Conservation (phyloP, 2,888 invertebrate genomes). For the Colostygia pectinataria region DNA sequence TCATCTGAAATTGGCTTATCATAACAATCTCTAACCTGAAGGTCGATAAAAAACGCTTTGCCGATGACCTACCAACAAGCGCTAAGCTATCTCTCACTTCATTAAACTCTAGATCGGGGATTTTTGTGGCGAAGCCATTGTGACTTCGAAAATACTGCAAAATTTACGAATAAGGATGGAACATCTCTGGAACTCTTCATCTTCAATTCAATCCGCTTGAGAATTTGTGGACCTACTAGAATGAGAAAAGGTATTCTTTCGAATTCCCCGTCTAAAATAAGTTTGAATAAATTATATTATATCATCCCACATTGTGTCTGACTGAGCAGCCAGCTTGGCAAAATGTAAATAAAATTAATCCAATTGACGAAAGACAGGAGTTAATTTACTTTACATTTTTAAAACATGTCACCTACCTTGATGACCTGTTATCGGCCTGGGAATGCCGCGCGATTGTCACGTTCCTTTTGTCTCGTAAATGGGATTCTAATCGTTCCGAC, state of each 20-base stretch:
- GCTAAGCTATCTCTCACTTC: conserved; percentile 30
- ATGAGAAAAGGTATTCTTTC: too few relatives aligned
- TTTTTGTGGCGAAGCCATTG: neutral
- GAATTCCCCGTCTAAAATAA: too few relatives aligned
- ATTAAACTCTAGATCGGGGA: conserved; percentile 24
- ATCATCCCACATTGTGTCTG: too few relatives aligned
- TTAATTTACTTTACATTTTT: neutral
- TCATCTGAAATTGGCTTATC: conserved; percentile 1
- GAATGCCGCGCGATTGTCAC: conserved; percentile 31
- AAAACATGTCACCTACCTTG: conserved; percentile 3
- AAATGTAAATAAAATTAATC: too few relatives aligned
- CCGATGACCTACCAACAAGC: conserved; percentile 8
- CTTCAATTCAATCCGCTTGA: too few relatives aligned
- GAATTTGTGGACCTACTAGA: too few relatives aligned
- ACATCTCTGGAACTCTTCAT: too few relatives aligned
- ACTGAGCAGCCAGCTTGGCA: too few relatives aligned
- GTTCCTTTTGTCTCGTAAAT: conserved; percentile 40
- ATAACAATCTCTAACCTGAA: conserved; percentile 11
- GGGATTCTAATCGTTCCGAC: conserved; percentile 39
- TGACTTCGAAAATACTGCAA: neutral
- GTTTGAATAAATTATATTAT: too few relatives aligned
- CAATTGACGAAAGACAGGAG: too few relatives aligned
- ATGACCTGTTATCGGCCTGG: conserved; percentile 32
- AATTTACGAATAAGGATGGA: too few relatives aligned
- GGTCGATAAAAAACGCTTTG: too few relatives aligned